A percentile compares a stretch with the other conserved stretches of the same genome.
These are phyloP conservation scores for Forbesichthys agassizii DNA, from an alignment of 2,113 vertebrate species.

Conservation along the genomic window DNA sequence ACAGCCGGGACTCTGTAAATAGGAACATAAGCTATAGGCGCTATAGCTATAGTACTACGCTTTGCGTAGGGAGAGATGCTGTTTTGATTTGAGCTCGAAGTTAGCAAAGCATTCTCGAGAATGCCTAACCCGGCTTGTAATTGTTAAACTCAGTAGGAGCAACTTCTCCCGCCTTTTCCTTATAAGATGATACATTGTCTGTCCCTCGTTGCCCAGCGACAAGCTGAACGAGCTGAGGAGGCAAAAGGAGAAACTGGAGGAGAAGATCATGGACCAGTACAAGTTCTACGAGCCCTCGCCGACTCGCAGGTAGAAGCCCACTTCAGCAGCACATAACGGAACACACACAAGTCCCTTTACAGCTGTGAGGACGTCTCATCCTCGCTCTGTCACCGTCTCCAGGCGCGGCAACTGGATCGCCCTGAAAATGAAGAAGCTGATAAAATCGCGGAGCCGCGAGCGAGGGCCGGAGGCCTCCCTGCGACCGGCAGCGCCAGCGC, in stretches of 20 bases:
- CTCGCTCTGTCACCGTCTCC: constrained; percentile 7
- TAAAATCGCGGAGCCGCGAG: constrained; percentile 91
- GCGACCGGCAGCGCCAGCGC: constrained; percentile 81
- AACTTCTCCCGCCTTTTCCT: no score
- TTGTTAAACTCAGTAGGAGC: no score
- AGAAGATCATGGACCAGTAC: constrained; percentile 99
- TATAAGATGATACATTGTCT: neutral
- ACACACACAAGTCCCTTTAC: neutral
- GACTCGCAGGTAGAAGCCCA: constrained; percentile 83
- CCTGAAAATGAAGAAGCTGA: constrained; percentile 95
- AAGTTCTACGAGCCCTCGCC: constrained; percentile 97
- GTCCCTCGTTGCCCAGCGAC: constrained; percentile 79
- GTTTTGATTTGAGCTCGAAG: no score
- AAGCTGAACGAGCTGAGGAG: constrained; percentile 95
- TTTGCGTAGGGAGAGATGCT: no score
- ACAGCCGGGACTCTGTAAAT: no score
- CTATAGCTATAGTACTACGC: no score
- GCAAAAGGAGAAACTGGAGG: constrained; percentile 98
- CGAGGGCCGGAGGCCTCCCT: constrained; percentile 64
- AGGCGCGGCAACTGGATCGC: constrained; percentile 98
- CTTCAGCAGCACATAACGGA: neutral
- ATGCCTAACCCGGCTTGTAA: no score
- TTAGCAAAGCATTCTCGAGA: no score
- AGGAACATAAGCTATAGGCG: no score
- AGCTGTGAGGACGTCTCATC: neutral